Evolutionary conservation across 2,113 vertebrate genomes (phyloP).

Genomic region (Equus przewalskii): DNA sequence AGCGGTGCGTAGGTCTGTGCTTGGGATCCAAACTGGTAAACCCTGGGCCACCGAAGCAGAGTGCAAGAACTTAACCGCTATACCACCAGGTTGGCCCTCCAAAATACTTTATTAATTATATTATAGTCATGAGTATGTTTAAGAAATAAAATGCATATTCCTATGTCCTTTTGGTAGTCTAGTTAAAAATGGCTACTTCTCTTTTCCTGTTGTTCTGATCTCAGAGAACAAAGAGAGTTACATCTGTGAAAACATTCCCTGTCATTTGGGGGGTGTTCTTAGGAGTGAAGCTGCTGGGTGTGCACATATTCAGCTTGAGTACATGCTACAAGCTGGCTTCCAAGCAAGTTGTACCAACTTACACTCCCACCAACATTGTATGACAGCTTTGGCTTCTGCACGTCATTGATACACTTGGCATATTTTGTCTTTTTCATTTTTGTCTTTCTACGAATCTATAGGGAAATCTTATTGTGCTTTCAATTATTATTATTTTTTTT

Average conservation of each 20-base stretch:
- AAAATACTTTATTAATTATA: conserved; percentile 53
- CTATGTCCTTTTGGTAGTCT: conserved; percentile 45
- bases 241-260: background rate
- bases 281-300: background rate
- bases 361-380: background rate
- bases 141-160: conserved; percentile 39
- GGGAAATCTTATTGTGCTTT: background rate
- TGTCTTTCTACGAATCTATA: background rate
- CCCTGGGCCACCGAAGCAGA: no score
- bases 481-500: conserved; percentile 31
- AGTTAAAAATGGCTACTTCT: background rate
- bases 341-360: background rate
- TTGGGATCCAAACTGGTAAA: no score
- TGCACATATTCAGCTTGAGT: background rate
- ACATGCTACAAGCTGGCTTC: background rate
- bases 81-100: no score
- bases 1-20: no score
- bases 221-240: conserved; percentile 28
- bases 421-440: background rate
- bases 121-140: background rate
- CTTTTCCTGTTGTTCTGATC: conserved; percentile 29
- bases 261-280: background rate
- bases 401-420: background rate
- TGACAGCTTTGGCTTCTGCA: background rate
- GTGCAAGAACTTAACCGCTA: no score